A percentile compares a stretch with the other conserved stretches of the same genome.
Evolutionary conservation across 2,888 invertebrate genomes (phyloP).

Genomic region (Drosophila lacicola): DNA sequence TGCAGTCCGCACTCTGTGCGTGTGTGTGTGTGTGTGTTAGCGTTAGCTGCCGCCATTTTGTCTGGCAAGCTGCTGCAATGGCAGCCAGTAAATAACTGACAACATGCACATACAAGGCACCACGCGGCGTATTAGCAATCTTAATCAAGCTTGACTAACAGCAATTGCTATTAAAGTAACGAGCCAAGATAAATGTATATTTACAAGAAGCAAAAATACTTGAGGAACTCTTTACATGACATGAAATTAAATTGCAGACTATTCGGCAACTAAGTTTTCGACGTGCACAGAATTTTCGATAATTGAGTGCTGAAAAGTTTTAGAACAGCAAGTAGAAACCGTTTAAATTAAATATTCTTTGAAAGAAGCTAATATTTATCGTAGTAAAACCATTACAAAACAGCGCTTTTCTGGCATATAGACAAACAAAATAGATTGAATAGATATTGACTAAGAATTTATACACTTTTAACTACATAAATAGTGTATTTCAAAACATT

Average conservation of each 20-base stretch:
- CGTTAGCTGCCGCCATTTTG: slow-evolving; percentile 70
- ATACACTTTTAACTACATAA: no score
- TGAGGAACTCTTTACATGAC: slow-evolving; percentile 16
- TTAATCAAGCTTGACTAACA: slow-evolving; percentile 49
- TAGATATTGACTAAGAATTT: no score
- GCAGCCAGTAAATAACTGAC: slow-evolving; percentile 61
- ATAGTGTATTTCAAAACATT: no score
- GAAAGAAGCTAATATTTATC: no score
- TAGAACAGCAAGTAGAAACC: background rate
- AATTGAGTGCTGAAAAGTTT: background rate
- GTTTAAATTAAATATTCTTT: no score
- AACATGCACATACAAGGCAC: slow-evolving; percentile 49
- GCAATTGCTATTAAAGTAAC: slow-evolving; percentile 32
- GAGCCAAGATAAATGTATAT: slow-evolving; percentile 33
- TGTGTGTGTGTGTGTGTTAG: slow-evolving; percentile 5
- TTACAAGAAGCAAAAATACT: slow-evolving; percentile 15
- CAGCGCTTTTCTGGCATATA: no score
- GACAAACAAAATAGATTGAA: no score
- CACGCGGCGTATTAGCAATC: slow-evolving; percentile 74
- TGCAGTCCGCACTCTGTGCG: slow-evolving; percentile 1
- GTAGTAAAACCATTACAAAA: no score
- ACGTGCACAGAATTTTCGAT: background rate
- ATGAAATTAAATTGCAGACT: slow-evolving; percentile 17
- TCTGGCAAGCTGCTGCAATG: slow-evolving; percentile 70
- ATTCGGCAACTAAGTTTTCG: slow-evolving; percentile 3